Base-by-base conservation (phyloP, 2,797 vertebrate species). In the Cuniculus paca region DNA sequence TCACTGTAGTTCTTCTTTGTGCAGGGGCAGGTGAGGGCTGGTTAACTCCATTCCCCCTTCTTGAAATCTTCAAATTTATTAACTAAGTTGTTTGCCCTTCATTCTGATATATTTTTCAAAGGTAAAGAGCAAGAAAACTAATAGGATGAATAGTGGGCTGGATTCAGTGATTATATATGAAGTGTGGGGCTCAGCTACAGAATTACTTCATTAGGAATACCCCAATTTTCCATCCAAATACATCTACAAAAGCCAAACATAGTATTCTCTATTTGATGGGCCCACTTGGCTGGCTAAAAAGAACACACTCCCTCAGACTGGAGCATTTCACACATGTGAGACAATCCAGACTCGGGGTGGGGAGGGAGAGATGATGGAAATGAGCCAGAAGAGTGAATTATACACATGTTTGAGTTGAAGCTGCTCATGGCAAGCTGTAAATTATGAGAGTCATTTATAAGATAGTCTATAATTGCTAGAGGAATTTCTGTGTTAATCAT, bases 401-500 rank as follows among this genome's bases (percentile, higher is more conserved):
- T n/a, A 90, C 0, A 11, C 74, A 31, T 2, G 1, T 97, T 93
- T 74, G 89, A 89, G 78, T 96, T 96, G 96, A 97, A 97, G 91
- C 78, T 80, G 92, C 93, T 98, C 70, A 48, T 5, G 1, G 93
- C 61, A 95, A 88, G 78, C 97, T 96, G 60, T 97, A 96, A 97
- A 96, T 96, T 93, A 94, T 6, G 48, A 96, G 94, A 83, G 96
- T 97, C 93, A 80, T 98, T 98, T 98, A 36, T 4, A 84, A 96
- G 68, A 95, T 85, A 95, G 74, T 80, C 85, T 86, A 60, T 93
- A 98, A 98, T 96, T 98, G 94, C 92, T 96, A 83, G 80, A 97
- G 91, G 84, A 97, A 98, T 97, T 97, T 98, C 72, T 97, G 94
- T 95, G 94, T 97, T 98, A 98, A 98, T 98, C 96, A 98, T 87